phyloP scores from a whole-genome alignment of 2,888 invertebrate genomes.

The Lasioglossum marginatum region DNA sequence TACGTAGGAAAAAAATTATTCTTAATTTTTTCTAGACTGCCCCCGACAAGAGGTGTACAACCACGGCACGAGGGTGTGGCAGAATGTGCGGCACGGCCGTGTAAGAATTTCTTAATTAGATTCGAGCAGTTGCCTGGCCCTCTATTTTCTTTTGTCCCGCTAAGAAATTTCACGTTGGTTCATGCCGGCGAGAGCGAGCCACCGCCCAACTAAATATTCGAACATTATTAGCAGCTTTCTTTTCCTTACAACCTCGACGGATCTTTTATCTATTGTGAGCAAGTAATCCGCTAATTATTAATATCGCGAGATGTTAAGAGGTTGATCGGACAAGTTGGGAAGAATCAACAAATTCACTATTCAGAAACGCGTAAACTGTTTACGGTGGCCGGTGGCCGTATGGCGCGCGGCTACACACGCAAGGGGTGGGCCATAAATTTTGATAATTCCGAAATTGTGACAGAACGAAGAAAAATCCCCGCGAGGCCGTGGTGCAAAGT shows the following conservation, averaged over 20 bases:
- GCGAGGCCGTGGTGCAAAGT: constrained; percentile 79
- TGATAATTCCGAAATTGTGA: constrained; percentile 83
- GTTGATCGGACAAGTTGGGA: not conserved
- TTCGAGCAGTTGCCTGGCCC: constrained; percentile 71
- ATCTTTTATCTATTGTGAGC: not conserved
- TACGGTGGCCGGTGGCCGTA: constrained; percentile 23
- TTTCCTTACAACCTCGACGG: not conserved
- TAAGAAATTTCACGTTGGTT: constrained; percentile 69
- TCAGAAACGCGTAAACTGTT: constrained; percentile 39
- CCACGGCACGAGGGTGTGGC: constrained; percentile 53
- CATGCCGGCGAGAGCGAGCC: constrained; percentile 58
- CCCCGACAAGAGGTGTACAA: constrained; percentile 42
- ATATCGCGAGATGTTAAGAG: no score
- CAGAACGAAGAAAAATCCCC: constrained; percentile 83
- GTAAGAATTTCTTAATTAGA: constrained; percentile 83
- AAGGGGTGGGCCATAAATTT: constrained; percentile 78
- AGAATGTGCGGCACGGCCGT: constrained; percentile 76
- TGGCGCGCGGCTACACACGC: constrained; percentile 24
- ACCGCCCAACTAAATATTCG: constrained; percentile 59
- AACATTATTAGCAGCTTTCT: constrained; percentile 49
- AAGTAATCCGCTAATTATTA: no score
- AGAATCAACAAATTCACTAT: constrained; percentile 14
- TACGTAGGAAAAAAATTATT: constrained; percentile 80
- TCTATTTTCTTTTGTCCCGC: constrained; percentile 73
- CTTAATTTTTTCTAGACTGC: constrained; percentile 78